Evolutionary conservation across 2,113 vertebrate genomes (phyloP).

Genomic region (Mesitornis unicolor): DNA sequence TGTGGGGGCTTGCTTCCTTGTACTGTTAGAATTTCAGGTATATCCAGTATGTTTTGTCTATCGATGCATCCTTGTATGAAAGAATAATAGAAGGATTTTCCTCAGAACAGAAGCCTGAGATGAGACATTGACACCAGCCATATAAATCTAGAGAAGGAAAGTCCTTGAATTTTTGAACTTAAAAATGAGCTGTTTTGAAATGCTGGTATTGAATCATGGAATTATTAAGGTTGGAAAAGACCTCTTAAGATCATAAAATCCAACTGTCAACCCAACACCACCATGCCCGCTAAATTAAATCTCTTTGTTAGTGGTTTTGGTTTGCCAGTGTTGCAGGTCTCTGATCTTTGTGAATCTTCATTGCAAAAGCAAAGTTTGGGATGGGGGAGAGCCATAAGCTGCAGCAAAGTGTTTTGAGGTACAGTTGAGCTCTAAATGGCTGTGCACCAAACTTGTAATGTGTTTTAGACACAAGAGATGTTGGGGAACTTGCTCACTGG

Average conservation of each 20-base stretch:
- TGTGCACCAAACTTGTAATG: neutral
- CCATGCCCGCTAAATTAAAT: too few species aligned
- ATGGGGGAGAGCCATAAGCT: neutral
- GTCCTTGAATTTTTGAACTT: neutral
- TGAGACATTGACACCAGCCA: neutral
- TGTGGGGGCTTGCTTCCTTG: neutral
- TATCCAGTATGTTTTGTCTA: neutral
- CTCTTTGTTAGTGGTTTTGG: neutral
- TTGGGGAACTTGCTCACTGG: fast-evolving
- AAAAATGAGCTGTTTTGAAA: neutral
- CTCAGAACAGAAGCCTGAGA: neutral
- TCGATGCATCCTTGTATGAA: neutral
- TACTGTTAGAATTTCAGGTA: neutral
- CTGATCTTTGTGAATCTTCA: fast-evolving
- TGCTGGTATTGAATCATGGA: neutral
- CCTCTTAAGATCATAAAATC: too few species aligned
- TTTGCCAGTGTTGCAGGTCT: neutral
- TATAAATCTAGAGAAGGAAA: neutral
- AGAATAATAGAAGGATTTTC: neutral
- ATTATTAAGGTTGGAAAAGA: too few species aligned
- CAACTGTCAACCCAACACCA: too few species aligned
- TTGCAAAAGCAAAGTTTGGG: neutral
- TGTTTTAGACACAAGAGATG: neutral
- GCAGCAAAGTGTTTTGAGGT: neutral
- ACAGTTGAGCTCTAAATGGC: neutral